Evolutionary conservation across 37 sponge, comb jelly and placozoan species (phyloP).

Genomic region (Petrosia ficiformis): DNA sequence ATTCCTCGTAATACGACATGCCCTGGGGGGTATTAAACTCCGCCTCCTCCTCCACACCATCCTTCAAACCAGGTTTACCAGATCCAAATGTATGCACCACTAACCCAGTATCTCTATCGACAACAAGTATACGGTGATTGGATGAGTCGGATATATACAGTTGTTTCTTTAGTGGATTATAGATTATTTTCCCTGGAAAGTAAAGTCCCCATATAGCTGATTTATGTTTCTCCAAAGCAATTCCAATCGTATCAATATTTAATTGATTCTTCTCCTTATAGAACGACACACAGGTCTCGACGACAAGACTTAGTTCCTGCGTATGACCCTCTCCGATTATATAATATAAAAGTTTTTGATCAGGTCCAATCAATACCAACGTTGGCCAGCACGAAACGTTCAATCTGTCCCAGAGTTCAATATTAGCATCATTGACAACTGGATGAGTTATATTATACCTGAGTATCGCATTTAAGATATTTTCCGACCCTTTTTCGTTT

Average conservation of each 20-base stretch:
- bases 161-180: background rate
- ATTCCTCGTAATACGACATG: constrained; percentile 23
- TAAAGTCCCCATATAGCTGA: constrained; percentile 4
- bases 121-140: constrained; percentile 71
- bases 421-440: constrained; percentile 82
- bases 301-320: constrained; percentile 48
- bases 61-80: constrained; percentile 53
- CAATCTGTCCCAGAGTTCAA: constrained; percentile 71
- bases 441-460: constrained; percentile 81
- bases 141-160: constrained; percentile 74
- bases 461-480: constrained; percentile 76
- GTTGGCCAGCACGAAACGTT: constrained; percentile 93
- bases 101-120: constrained; percentile 29
- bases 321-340: constrained; percentile 80
- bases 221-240: background rate
- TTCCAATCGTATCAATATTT: constrained; percentile 6
- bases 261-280: constrained; percentile 38
- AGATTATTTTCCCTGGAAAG: constrained; percentile 84
- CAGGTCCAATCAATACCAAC: constrained; percentile 73
- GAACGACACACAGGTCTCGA: constrained; percentile 43
- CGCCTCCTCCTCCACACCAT: constrained; percentile 45
- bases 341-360: constrained; percentile 35
- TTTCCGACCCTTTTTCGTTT: constrained; percentile 78
- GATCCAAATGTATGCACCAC: constrained; percentile 53
- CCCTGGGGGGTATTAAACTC: constrained; percentile 81